Base-by-base conservation (phyloP, 2,113 vertebrate species). In the Caracal caracal region DNA sequence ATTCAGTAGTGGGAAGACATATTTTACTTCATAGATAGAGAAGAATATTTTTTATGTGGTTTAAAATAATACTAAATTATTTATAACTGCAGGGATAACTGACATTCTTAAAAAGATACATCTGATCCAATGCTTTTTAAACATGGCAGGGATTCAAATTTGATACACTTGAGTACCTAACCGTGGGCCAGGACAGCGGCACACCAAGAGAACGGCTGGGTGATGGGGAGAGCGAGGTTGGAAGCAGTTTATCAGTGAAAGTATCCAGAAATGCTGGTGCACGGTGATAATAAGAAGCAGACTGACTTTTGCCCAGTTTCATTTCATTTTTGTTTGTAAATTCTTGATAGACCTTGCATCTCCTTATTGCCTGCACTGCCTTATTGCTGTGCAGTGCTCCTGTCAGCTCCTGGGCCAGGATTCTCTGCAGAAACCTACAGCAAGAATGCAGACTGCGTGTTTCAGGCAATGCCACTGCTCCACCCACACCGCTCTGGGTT, bases 41-140 rank as follows among this genome's bases (percentile, higher is more conserved):
- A 86, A 47, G 85, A 40, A 9, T 30, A 43, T 33, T 61, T 28
- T n/a, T 76, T 26, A 12, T 33, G 1, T 65, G 5, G 28, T 68
- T 85, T 68, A 49, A 93, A 96, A 81, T 6, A 89, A 79, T 28
- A 76, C 10, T 13, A 79, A 92, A 56, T 79, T n/a, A 79, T 75
- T 49, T 90, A 16, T 84, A 78, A 75, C 30, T 22, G 33, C 1
- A 10, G 13, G 2, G 11, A 88, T 81, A 68, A n/a, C 0, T 22
- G 33, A 28, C 15, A 26, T 90, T 86, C 17, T 28, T 24, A 51
- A 76, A 97, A 92, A 43, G 30, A 24, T 24, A 10, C 17, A 75
- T 30, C 3, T 26, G 89, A 13, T 56, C 30, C 17, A 81, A 91
- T 88, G 22, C 37, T 91, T 47, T 85, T 87, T 17, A 86, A 75